These are phyloP conservation scores for Urechis unicinctus DNA, from an alignment of 2,888 invertebrate genomes.

Conservation along the genomic window DNA sequence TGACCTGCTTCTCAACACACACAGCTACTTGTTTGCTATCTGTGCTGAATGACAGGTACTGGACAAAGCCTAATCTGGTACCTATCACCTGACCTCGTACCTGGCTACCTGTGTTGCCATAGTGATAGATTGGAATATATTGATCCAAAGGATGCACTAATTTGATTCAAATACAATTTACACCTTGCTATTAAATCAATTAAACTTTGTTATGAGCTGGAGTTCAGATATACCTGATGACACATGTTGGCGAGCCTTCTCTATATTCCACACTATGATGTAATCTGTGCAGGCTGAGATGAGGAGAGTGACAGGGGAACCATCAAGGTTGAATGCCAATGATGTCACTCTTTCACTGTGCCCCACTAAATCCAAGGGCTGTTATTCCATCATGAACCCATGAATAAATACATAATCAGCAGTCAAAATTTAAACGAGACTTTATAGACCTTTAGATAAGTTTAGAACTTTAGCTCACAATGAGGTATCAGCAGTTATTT, in stretches of 20 bases:
- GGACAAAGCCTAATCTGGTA: conserved; percentile 29
- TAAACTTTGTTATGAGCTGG: neutral
- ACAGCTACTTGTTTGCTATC: conserved; percentile 35
- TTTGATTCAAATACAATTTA: neutral
- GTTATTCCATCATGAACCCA: too few species aligned
- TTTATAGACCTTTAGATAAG: too few species aligned
- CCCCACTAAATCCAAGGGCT: conserved; percentile 37
- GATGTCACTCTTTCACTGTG: conserved; percentile 32
- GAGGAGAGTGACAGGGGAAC: conserved; percentile 25
- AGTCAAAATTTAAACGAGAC: too few species aligned
- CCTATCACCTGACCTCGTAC: conserved; percentile 30
- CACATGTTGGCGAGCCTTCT: conserved; percentile 22
- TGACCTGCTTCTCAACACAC: conserved; percentile 32
- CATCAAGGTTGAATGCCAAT: conserved; percentile 27
- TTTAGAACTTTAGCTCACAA: too few species aligned
- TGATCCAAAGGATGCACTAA: neutral
- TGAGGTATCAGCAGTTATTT: too few species aligned
- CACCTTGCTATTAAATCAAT: neutral
- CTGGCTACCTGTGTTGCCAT: conserved; percentile 23
- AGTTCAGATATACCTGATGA: conserved; percentile 15
- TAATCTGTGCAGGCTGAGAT: conserved; percentile 41
- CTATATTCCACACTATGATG: conserved; percentile 43
- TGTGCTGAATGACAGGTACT: conserved; percentile 29
- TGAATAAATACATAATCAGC: too few species aligned
- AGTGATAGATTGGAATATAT: neutral